Percentiles rank a stretch among this genome's conserved stretches.
phyloP scores from a whole-genome alignment of 2,797 vertebrate genomes.

The Melanogrammus aeglefinus region DNA sequence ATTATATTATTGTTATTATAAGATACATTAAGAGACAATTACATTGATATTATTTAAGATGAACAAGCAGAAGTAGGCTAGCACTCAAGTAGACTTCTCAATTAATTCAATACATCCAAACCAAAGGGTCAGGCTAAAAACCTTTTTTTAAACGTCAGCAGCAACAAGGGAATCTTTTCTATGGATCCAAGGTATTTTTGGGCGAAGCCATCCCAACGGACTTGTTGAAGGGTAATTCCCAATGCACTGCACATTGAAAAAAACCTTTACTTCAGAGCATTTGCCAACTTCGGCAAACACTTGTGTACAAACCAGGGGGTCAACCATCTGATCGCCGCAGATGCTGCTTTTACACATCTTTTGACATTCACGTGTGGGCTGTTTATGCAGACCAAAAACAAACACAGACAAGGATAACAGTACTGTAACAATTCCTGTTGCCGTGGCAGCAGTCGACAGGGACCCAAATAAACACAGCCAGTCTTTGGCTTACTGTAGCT shows the following conservation, averaged over 20 bases:
- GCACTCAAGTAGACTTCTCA: too few relatives aligned
- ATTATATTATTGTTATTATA: too few relatives aligned
- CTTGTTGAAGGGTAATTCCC: background rate
- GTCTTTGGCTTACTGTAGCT: constrained; percentile 38
- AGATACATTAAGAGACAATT: too few relatives aligned
- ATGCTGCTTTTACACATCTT: background rate
- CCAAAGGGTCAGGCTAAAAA: too few relatives aligned
- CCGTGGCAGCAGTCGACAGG: constrained; percentile 54
- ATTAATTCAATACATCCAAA: too few relatives aligned
- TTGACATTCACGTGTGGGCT: background rate
- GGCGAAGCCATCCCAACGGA: background rate
- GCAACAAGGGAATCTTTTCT: too few relatives aligned
- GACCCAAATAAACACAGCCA: constrained; percentile 58
- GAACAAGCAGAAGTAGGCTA: too few relatives aligned
- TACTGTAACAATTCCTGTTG: constrained; percentile 40
- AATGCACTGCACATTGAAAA: background rate
- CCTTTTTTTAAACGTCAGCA: too few relatives aligned
- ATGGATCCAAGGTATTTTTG: background rate
- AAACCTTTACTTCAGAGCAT: constrained; percentile 9
- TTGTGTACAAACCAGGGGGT: background rate
- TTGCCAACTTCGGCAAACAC: constrained; percentile 34
- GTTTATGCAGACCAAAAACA: background rate
- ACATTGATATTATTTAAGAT: too few relatives aligned
- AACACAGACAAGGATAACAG: background rate
- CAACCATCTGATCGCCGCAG: background rate